Base-by-base conservation (phyloP, 2,113 vertebrate species). In the Aspiorhynchus laticeps region DNA sequence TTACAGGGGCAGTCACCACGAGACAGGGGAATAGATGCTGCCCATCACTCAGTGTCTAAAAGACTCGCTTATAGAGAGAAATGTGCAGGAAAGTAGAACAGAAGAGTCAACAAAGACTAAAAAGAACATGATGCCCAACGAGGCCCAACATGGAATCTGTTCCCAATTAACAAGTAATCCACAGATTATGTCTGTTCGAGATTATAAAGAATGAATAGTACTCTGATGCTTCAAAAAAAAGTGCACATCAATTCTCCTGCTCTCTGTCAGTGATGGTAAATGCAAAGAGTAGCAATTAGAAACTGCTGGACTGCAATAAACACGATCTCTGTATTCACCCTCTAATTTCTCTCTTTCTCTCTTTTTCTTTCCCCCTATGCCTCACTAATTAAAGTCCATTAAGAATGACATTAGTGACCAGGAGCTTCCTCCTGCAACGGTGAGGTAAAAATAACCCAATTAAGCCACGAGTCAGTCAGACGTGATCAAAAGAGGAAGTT, bases 311-410 rank as follows among this genome's bases (percentile, higher is more conserved):
- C 78, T 69, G 85, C 80, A 83, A 85, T 85, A 85, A 85, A 87
- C 86, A 82, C 56, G 26, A 84, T 86, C 80, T 89, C 48, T 91
- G 88, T 48, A 14, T 48, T 48, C 46, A 48, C 11, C 46, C 46
- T 48, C 46, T 48, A 48, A 86, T 86, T 28, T 46, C 28, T 85
- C 56, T 48, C 61, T 84, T 26, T 80, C 46, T 48, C 46, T 48
- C 33, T 74, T 36, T 56, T 88, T 91, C 90, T 33, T 33, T 91
- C 90, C 78, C 90, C 84, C 77, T 88, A 85, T 84, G 89, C 80
- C 91, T 93, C 87, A 74, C 91, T 93, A 93, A 94, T 93, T 94
- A 93, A 90, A 91, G 90, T 93, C 91, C 91, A 94, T 95, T 94
- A 94, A 93, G 90, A 89, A 87, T 92, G 92, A 87, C 89, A 86